Conservation (phyloP, 2,797 vertebrate genomes). For the Apogon talboti region DNA sequence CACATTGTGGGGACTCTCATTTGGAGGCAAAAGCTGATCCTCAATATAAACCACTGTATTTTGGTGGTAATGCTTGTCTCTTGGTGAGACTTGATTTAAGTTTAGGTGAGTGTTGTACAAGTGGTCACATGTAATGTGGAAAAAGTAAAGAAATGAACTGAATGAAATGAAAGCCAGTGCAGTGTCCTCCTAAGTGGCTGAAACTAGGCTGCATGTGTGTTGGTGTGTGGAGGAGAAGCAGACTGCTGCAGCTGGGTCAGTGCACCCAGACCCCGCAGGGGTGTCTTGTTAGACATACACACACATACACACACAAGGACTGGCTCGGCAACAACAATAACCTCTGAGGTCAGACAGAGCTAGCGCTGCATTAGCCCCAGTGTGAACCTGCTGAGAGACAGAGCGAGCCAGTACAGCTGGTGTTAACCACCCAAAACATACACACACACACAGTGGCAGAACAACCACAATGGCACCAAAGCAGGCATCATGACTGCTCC, state of each 20-base stretch:
- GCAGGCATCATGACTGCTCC: slow-evolving; percentile 41
- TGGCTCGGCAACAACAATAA: slow-evolving; percentile 70
- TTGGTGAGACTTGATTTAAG: slow-evolving; percentile 1
- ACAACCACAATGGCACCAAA: slow-evolving; percentile 54
- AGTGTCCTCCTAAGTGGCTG: slow-evolving; percentile 41
- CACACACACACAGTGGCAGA: slow-evolving; percentile 38
- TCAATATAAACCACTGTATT: slow-evolving; percentile 12
- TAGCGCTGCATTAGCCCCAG: slow-evolving; percentile 75
- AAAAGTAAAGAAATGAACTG: slow-evolving; percentile 5
- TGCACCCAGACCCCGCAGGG: slow-evolving; percentile 68
- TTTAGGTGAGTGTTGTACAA: background rate
- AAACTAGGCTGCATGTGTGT: slow-evolving; percentile 37
- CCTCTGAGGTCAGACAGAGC: slow-evolving; percentile 76
- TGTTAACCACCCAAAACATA: slow-evolving; percentile 77
- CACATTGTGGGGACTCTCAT: slow-evolving; percentile 22
- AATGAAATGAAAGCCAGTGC: slow-evolving; percentile 11
- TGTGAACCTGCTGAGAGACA: slow-evolving; percentile 78
- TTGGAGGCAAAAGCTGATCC: background rate
- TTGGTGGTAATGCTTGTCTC: slow-evolving; percentile 2
- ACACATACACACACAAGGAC: slow-evolving; percentile 41
- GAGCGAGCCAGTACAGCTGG: slow-evolving; percentile 72
- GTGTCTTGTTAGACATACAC: slow-evolving; percentile 74
- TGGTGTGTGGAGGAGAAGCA: slow-evolving; percentile 36
- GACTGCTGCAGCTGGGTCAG: slow-evolving; percentile 71
- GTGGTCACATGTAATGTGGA: background rate